Evolutionary conservation across 2,888 invertebrate species (phyloP), one percentile per base, ranked within the genome.

Genomic region (Hirtodrosophila trivittata): DNA sequence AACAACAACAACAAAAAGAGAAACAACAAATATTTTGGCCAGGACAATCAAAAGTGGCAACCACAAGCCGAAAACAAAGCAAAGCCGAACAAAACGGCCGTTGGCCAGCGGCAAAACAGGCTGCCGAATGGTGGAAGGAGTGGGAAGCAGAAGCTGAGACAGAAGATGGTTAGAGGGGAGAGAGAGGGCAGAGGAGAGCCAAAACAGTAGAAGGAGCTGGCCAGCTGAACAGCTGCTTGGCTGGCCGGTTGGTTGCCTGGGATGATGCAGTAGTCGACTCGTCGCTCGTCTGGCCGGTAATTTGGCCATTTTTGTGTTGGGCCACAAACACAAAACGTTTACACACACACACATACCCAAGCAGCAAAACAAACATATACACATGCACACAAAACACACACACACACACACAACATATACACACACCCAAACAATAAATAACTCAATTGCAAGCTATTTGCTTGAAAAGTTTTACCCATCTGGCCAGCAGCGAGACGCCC

Each of bases 361-460:
- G n/a, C n/a, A n/a, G n/a, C n/a, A n/a, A n/a, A n/a, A n/a, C n/a
- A n/a, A n/a, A n/a, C n/a, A n/a, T n/a, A 35, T 16, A 51, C 46
- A 32, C 41, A 54, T 33, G 56, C 52, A 43, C 21, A 45, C 25
- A 41, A n/a, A n/a, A n/a, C 7, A 37, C 21, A 39, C 30, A 41
- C 38, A 35, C 25, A 49, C 59, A 69, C 52, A 57, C 62, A 35
- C n/a, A n/a, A n/a, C n/a, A n/a, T n/a, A n/a, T n/a, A n/a, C n/a
- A n/a, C n/a, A n/a, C n/a, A n/a, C n/a, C n/a, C n/a, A n/a, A 16
- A 82, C 62, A 75, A 83, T 77, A 80, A 80, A 86, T 76, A 86
- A 73, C 84, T 83, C 84, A 80, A 80, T 86, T 83, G 86, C 69
- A 80, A 83, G 81, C 77, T 70, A 83, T 83, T 80, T 83, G 74